Percentiles rank a stretch among this genome's conserved stretches.
phyloP scores from a whole-genome alignment of 2,888 invertebrate genomes.

The Mesorhabditis spiculigera region DNA sequence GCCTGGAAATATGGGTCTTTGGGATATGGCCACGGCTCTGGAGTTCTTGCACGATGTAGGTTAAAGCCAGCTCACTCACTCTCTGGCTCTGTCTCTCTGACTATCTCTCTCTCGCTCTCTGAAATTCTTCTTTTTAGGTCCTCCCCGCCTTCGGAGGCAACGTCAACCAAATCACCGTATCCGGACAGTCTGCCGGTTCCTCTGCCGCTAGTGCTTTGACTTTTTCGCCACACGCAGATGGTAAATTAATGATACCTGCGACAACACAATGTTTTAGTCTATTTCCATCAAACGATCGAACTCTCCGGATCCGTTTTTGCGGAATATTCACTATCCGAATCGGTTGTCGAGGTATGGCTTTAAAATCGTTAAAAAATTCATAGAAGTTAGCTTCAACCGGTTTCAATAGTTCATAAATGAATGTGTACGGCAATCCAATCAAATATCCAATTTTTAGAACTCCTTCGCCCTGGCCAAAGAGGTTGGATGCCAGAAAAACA shows the following conservation, averaged over 20 bases:
- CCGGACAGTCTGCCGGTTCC: conserved; percentile 40
- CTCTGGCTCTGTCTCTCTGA: background rate
- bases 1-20: conserved; percentile 42
- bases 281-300: conserved; percentile 39
- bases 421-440: too few relatives aligned
- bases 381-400: background rate
- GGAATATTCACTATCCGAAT: conserved; percentile 30
- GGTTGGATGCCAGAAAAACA: conserved; percentile 26
- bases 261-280: conserved; percentile 20
- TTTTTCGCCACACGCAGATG: conserved; percentile 37
- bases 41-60: conserved; percentile 35
- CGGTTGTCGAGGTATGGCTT: conserved; percentile 26
- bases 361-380: background rate
- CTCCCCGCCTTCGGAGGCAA: conserved; percentile 44
- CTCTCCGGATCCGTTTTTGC: conserved; percentile 40
- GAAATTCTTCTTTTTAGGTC: conserved; percentile 10
- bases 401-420: too few relatives aligned
- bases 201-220: conserved; percentile 27
- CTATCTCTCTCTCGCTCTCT: too few relatives aligned
- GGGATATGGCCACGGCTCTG: conserved; percentile 39
- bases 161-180: conserved; percentile 28
- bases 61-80: background rate
- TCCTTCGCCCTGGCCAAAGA: conserved; percentile 22
- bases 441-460: background rate
- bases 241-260: conserved; percentile 15